Percentiles rank a stretch among this genome's conserved stretches.
Conservation (phyloP, 2,797 vertebrate genomes). For the Morus bassanus region DNA sequence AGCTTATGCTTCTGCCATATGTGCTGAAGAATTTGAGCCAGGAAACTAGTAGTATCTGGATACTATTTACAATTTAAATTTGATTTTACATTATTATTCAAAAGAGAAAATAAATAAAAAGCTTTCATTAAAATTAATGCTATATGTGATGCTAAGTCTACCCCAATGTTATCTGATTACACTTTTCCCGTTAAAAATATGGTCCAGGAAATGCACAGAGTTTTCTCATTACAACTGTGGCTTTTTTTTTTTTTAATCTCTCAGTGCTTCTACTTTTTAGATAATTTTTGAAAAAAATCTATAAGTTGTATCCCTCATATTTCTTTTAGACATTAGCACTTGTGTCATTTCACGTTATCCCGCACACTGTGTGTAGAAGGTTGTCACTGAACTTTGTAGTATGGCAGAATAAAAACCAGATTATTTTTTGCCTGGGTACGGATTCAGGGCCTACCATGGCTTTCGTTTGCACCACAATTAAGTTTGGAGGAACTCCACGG, state of each 20-base stretch:
- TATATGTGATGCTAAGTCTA: conserved; percentile 52
- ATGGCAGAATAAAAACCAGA: not conserved
- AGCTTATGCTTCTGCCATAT: conserved; percentile 83
- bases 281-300: not conserved
- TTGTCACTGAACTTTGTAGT: not conserved
- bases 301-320: not conserved
- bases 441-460: not conserved
- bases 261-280: not conserved
- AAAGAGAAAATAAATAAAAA: conserved; percentile 71
- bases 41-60: conserved; percentile 77
- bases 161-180: conserved; percentile 37
- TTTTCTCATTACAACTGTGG: not conserved
- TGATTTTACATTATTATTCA: conserved; percentile 76
- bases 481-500: not conserved
- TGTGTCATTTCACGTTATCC: not conserved
- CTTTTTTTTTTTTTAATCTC: not conserved
- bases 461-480: not conserved
- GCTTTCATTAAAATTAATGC: conserved; percentile 74
- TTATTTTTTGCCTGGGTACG: not conserved
- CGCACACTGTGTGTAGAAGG: not conserved
- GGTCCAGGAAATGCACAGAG: conserved; percentile 9
- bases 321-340: not conserved
- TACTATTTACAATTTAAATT: conserved; percentile 82
- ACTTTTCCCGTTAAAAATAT: conserved; percentile 26
- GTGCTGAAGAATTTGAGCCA: conserved; percentile 79